Conservation (phyloP, 2,888 invertebrate genomes). For the Idaea straminata region DNA sequence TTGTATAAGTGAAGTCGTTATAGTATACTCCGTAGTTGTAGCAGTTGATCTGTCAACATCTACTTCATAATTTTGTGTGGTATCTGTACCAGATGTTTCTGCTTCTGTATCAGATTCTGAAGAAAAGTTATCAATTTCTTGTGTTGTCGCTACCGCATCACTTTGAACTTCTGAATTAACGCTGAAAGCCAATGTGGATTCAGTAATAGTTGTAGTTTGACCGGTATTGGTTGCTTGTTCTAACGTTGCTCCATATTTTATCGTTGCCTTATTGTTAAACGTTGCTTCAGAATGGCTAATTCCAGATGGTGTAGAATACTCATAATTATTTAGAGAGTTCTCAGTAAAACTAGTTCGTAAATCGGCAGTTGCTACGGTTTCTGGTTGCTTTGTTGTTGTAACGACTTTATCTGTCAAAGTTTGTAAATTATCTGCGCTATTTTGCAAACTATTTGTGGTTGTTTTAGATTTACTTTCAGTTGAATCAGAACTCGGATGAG, state of each 20-base stretch:
- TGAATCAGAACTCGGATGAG: not conserved
- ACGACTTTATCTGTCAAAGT: not conserved
- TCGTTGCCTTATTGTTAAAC: not conserved
- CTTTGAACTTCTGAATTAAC: not conserved
- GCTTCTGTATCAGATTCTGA: not conserved
- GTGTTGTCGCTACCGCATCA: not conserved
- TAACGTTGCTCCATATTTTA: not conserved
- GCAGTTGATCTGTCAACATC: too few relatives aligned
- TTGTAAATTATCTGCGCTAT: not conserved
- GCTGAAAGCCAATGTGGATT: not conserved
- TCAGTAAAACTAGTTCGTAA: slow-evolving; percentile 22
- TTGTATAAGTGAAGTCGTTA: too few relatives aligned
- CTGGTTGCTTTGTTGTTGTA: slow-evolving; percentile 5
- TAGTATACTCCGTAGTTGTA: too few relatives aligned
- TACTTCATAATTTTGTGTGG: too few relatives aligned
- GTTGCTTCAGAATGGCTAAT: not conserved
- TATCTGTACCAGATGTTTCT: not conserved
- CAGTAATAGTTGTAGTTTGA: not conserved
- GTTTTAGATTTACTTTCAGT: not conserved
- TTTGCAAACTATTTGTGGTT: not conserved
- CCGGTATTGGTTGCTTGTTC: not conserved
- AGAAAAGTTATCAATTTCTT: not conserved
- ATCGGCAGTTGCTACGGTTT: slow-evolving; percentile 24
- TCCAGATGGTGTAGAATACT: not conserved
- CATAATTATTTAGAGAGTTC: not conserved